Conservation (phyloP, 1,140 invertebrate species). For the Araneus ventricosus region DNA sequence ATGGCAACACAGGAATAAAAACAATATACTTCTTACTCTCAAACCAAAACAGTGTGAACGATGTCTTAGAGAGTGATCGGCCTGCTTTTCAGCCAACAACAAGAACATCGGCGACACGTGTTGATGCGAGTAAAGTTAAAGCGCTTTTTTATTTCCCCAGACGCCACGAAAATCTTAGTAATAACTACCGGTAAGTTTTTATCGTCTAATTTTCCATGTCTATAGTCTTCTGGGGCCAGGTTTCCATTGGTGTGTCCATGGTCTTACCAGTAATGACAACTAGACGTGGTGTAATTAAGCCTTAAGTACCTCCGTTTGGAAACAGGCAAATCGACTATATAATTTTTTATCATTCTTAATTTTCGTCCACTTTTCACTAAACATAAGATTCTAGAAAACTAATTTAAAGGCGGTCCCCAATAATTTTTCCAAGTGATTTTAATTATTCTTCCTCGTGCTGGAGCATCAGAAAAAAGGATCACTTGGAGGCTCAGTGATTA, state of each 20-base stretch:
- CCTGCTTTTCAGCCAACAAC: neutral
- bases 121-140: neutral
- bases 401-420: slow-evolving; percentile 50
- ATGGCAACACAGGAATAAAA: no score
- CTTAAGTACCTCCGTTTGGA: slow-evolving; percentile 58
- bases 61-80: neutral
- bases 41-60: neutral
- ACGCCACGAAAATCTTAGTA: neutral
- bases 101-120: slow-evolving; percentile 15
- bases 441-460: slow-evolving; percentile 36
- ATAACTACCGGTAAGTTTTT: slow-evolving; percentile 9
- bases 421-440: slow-evolving; percentile 60
- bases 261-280: slow-evolving; percentile 54
- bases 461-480: neutral
- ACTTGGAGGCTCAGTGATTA: neutral
- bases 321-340: neutral
- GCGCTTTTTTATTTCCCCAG: neutral
- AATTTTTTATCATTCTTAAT: slow-evolving; percentile 25
- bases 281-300: slow-evolving; percentile 58
- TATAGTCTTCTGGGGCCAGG: neutral
- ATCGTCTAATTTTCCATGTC: slow-evolving; percentile 13
- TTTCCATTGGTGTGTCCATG: neutral
- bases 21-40: no score
- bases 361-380: neutral
- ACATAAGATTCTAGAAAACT: slow-evolving; percentile 52